These are phyloP conservation scores for Sarotherodon lohbergeri DNA, from an alignment of 2,113 vertebrate genomes.

Conservation along the genomic window DNA sequence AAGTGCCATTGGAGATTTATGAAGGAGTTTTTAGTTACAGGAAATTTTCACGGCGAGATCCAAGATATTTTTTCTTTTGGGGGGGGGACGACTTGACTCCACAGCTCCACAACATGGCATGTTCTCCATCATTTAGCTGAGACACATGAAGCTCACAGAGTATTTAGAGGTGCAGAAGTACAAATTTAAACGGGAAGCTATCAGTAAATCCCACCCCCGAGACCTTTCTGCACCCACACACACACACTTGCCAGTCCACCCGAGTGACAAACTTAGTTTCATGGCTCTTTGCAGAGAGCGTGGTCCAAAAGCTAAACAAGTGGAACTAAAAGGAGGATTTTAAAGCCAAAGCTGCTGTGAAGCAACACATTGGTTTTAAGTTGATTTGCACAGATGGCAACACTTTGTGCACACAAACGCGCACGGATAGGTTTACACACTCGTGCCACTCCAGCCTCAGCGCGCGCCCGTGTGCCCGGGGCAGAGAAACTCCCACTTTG, in stretches of 20 bases:
- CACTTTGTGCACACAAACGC: not conserved
- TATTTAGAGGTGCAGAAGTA: constrained; percentile 19
- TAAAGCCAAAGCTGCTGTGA: constrained; percentile 27
- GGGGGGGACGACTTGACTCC: constrained; percentile 3
- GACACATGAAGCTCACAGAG: constrained; percentile 23
- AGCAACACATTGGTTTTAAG: constrained; percentile 30
- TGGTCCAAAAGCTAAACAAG: constrained; percentile 27
- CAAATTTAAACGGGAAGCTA: constrained; percentile 52
- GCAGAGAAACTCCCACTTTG: constrained; percentile 33
- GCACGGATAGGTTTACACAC: not conserved
- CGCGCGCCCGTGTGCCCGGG: not conserved
- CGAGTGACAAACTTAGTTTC: constrained; percentile 11
- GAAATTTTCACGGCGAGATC: constrained; percentile 53
- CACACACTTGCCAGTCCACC: not conserved
- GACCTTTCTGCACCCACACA: not conserved
- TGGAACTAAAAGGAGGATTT: constrained; percentile 38
- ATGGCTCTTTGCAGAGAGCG: not conserved
- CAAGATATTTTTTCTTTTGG: constrained; percentile 7
- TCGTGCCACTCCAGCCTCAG: not conserved
- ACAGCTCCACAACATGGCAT: constrained; percentile 1
- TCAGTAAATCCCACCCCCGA: constrained; percentile 29
- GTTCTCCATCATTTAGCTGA: constrained; percentile 43
- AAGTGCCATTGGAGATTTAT: constrained; percentile 61
- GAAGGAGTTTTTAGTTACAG: constrained; percentile 66
- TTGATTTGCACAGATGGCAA: constrained; percentile 48